These are phyloP conservation scores for Mycalesis mineus DNA, from an alignment of 2,888 invertebrate genomes.

Conservation along the genomic window DNA sequence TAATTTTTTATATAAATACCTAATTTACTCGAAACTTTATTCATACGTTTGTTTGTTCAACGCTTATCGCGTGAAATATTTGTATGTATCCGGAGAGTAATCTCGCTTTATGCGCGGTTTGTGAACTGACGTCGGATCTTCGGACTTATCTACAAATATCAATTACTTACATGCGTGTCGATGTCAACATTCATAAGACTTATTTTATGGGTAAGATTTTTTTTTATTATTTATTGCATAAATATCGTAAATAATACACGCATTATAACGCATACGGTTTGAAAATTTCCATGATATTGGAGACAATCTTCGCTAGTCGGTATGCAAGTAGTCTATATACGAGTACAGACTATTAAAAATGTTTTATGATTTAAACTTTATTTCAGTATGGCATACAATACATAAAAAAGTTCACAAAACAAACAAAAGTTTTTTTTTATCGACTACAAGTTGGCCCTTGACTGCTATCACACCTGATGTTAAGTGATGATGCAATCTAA, in stretches of 20 bases:
- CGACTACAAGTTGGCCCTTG: no score
- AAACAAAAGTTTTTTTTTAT: no score
- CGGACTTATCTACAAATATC: slow-evolving; percentile 28
- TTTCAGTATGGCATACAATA: no score
- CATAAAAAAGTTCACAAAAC: no score
- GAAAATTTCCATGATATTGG: neutral
- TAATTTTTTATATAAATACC: slow-evolving; percentile 60
- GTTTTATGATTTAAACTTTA: no score
- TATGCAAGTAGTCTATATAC: no score
- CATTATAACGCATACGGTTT: neutral
- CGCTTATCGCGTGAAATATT: slow-evolving; percentile 55
- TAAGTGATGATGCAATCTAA: no score
- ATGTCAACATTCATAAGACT: slow-evolving; percentile 10
- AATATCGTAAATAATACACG: slow-evolving; percentile 8
- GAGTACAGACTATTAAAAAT: no score
- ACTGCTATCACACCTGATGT: no score
- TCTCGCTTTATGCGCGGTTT: slow-evolving; percentile 39
- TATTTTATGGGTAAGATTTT: slow-evolving; percentile 3
- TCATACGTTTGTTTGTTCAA: slow-evolving; percentile 61
- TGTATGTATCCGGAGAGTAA: slow-evolving; percentile 42
- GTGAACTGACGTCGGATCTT: slow-evolving; percentile 15
- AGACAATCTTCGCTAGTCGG: neutral
- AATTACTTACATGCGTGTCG: slow-evolving; percentile 22
- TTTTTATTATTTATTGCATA: slow-evolving; percentile 10
- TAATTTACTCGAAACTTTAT: slow-evolving; percentile 60